phyloP scores from a whole-genome alignment of 2,797 vertebrate genomes.

The Sebastes kiyomatsui region DNA sequence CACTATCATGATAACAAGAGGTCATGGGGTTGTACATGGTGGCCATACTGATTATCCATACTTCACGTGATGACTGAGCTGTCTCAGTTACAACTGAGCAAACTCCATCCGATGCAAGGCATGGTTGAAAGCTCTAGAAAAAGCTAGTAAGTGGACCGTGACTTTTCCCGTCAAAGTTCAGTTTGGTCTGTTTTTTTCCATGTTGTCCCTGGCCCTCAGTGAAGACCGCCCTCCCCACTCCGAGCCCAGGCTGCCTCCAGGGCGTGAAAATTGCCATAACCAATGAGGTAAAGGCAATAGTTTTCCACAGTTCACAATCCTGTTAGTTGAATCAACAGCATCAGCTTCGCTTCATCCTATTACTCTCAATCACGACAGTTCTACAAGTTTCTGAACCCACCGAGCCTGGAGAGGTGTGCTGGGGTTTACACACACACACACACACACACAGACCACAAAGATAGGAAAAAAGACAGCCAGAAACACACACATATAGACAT shows the following conservation, averaged over 20 bases:
- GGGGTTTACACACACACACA: conserved; percentile 29
- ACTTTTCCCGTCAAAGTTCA: background rate
- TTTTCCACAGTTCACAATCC: conserved; percentile 54
- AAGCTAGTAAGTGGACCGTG: background rate
- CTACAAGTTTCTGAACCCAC: conserved; percentile 24
- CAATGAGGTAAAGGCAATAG: conserved; percentile 61
- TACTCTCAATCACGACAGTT: conserved; percentile 48
- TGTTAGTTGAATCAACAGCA: conserved; percentile 59
- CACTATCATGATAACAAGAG: background rate
- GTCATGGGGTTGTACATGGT: background rate
- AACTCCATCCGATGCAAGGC: background rate
- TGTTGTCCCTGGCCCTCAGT: background rate
- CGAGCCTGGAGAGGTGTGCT: conserved; percentile 36
- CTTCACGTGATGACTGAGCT: background rate
- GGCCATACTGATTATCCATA: background rate
- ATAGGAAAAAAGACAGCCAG: conserved; percentile 22
- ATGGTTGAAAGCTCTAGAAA: background rate
- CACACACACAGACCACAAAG: background rate
- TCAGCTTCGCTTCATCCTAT: conserved; percentile 46
- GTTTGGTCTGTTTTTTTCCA: conserved; percentile 1
- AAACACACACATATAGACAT: conserved; percentile 18
- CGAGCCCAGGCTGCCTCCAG: conserved; percentile 2
- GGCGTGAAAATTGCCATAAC: conserved; percentile 50
- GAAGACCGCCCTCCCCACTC: background rate
- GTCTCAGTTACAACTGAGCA: background rate